These are phyloP conservation scores for Caenorhabditis japonica DNA, from an alignment of 2,888 invertebrate species.

Conservation along the genomic window DNA sequence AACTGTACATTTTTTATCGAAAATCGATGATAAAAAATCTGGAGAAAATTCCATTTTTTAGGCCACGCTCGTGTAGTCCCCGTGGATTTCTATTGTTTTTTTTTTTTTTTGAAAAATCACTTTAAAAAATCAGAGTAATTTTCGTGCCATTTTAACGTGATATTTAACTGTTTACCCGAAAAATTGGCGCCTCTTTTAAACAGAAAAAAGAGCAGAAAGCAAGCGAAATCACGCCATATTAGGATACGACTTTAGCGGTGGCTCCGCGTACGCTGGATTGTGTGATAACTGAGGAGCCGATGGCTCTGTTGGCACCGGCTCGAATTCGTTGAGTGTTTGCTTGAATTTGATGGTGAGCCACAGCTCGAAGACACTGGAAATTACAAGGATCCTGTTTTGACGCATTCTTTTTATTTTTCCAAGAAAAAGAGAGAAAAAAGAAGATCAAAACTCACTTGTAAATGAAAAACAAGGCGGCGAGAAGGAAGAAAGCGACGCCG, in stretches of 20 bases:
- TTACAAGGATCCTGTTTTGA: slow-evolving; percentile 3
- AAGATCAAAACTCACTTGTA: slow-evolving; percentile 43
- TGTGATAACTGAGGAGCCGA: slow-evolving; percentile 57
- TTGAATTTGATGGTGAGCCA: slow-evolving; percentile 61
- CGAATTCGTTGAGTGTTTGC: slow-evolving; percentile 55
- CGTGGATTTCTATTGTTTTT: no score
- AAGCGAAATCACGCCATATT: slow-evolving; percentile 33
- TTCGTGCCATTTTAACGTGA: no score
- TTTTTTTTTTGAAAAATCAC: no score
- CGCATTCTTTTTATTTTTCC: background rate
- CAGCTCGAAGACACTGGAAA: slow-evolving; percentile 56
- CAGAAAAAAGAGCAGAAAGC: background rate
- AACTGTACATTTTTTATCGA: no score
- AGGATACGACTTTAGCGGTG: slow-evolving; percentile 42
- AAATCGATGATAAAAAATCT: no score
- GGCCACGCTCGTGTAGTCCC: no score
- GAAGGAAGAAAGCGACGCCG: slow-evolving; percentile 46
- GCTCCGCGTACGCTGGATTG: slow-evolving; percentile 60
- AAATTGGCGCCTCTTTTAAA: no score
- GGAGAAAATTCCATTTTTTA: no score
- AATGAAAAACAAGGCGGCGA: slow-evolving; percentile 47
- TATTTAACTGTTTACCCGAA: no score
- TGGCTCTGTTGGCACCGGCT: slow-evolving; percentile 56
- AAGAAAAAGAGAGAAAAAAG: background rate
- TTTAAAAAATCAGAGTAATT: no score